Evolutionary conservation across 2,888 invertebrate genomes (phyloP).

Genomic region (Toxonevra muliebris): DNA sequence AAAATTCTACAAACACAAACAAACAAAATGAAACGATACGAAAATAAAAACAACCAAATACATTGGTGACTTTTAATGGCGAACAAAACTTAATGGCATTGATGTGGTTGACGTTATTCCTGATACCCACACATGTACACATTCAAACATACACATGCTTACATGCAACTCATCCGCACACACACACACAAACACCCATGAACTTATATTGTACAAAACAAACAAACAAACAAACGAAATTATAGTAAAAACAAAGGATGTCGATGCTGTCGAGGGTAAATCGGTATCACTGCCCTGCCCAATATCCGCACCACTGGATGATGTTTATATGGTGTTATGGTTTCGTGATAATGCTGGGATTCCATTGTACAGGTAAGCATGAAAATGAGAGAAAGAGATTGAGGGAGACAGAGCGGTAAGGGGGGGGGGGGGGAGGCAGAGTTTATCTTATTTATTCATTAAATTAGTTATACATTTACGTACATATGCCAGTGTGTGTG

Average conservation of each 20-base stretch:
- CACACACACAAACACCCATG: too few species aligned
- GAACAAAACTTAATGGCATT: too few species aligned
- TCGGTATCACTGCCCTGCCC: conserved; percentile 88
- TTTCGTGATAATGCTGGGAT: conserved; percentile 87
- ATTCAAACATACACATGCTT: neutral
- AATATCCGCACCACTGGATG: conserved; percentile 84
- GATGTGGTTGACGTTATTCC: too few species aligned
- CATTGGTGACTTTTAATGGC: too few species aligned
- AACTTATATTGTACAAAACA: neutral
- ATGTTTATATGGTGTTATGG: conserved; percentile 93
- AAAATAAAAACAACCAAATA: neutral
- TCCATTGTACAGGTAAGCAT: conserved; percentile 69
- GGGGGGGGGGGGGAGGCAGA: neutral
- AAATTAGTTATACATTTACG: too few species aligned
- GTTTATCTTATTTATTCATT: conserved; percentile 18
- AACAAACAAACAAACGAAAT: conserved; percentile 1
- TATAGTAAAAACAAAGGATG: conserved; percentile 77
- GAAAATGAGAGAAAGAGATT: too few species aligned
- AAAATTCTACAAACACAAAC: too few species aligned
- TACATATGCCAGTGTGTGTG: too few species aligned
- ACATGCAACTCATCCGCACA: neutral
- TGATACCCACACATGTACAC: neutral
- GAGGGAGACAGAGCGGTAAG: too few species aligned
- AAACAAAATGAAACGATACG: too few species aligned
- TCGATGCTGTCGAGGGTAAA: conserved; percentile 89